Percentiles rank a stretch among this genome's conserved stretches.
Conservation (phyloP, 2,888 invertebrate genomes). For the Syritta pipiens region DNA sequence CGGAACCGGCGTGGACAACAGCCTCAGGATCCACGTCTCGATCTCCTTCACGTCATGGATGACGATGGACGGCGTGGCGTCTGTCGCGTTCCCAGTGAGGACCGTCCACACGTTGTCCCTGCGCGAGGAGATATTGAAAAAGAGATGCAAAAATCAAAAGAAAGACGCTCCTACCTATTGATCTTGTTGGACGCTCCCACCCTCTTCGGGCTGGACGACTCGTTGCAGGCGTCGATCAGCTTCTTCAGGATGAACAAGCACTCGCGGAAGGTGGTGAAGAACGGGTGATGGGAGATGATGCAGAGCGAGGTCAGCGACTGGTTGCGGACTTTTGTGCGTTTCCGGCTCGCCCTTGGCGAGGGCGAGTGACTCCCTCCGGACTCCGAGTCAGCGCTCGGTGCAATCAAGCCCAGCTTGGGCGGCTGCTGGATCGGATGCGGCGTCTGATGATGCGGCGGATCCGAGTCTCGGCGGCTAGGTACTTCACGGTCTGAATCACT, state of each 20-base stretch:
- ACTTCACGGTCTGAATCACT: conserved; percentile 94
- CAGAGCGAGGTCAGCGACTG: conserved; percentile 98
- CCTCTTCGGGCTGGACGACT: conserved; percentile 92
- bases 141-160: neutral
- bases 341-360: conserved; percentile 89
- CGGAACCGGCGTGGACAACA: conserved; percentile 98
- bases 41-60: conserved; percentile 98
- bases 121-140: conserved; percentile 29
- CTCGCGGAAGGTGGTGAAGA: conserved; percentile 98
- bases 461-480: conserved; percentile 86
- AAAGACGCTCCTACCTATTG: conserved; percentile 84
- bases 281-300: conserved; percentile 98
- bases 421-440: conserved; percentile 75
- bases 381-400: conserved; percentile 88
- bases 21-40: conserved; percentile 98
- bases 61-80: conserved; percentile 91
- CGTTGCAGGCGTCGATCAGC: conserved; percentile 98
- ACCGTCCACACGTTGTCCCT: conserved; percentile 99
- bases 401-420: conserved; percentile 84
- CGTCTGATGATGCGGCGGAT: conserved; percentile 79
- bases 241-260: conserved; percentile 97
- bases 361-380: conserved; percentile 93
- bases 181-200: conserved; percentile 93
- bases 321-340: conserved; percentile 91
- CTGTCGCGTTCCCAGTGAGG: conserved; percentile 89